Base-by-base conservation (phyloP, 2,888 invertebrate genomes). In the Agrenia bidenticulata region DNA sequence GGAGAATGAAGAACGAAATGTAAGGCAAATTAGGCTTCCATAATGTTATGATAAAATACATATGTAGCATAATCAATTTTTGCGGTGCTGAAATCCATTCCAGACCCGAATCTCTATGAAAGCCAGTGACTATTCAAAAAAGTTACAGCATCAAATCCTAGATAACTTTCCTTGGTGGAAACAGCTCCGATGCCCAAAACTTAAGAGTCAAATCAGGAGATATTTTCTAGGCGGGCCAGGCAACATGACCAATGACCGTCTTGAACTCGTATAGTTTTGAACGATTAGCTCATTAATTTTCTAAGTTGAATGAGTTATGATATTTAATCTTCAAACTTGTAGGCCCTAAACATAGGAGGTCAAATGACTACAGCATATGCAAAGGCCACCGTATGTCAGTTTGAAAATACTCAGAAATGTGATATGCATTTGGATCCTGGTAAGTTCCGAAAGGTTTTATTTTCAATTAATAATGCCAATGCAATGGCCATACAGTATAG, bases 31-130 rank as follows among this genome's bases (percentile, higher is more conserved):
- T 39, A 13, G 11, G n/a, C n/a, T n/a, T n/a, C n/a, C n/a, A n/a
- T n/a, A n/a, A n/a, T n/a, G n/a, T n/a, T n/a, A n/a, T n/a, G n/a
- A n/a, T n/a, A n/a, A n/a, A n/a, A n/a, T n/a, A n/a, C n/a, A n/a
- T n/a, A n/a, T n/a, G n/a, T n/a, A n/a, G n/a, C n/a, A n/a, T n/a
- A n/a, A n/a, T n/a, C n/a, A n/a, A n/a, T n/a, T n/a, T n/a, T n/a
- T n/a, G n/a, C n/a, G n/a, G n/a, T n/a, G n/a, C n/a, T n/a, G n/a
- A n/a, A n/a, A n/a, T n/a, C n/a, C n/a, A n/a, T n/a, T 1, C 4
- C 17, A 66, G 66, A 26, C 56, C 15, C 60, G 50, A 41, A 61
- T 56, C 1, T 60, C 63, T 39, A 50, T 63, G 13, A 61, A 67
- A 15, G 56, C 63, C 15, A 62, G 19, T 13, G 21, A 17, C 11